Base-by-base conservation (phyloP, 1,140 invertebrate species). In the Cydia splendana region DNA sequence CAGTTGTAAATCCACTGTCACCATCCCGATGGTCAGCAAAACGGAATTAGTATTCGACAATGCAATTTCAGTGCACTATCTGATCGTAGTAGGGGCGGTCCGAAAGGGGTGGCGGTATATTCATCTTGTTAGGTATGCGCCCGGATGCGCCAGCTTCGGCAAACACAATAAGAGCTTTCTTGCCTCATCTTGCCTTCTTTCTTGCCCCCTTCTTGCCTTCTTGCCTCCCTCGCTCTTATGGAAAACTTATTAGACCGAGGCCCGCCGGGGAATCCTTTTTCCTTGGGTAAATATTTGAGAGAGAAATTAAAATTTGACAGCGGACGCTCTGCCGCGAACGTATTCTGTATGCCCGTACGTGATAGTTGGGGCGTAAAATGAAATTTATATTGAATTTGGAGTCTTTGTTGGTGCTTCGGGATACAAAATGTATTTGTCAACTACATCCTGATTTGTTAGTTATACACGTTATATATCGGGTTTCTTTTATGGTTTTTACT, bases 281-380 rank as follows among this genome's bases (percentile, higher is more conserved):
- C 90, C 91, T 89, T 91, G 87, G 89, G 91, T 91, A 93, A 93
- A 93, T 93, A 93, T 93, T 93, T 93, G 91, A 93, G 87, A 84
- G 89, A 92, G 91, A 93, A 93, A 93, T 92, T 93, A 93, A 93
- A 93, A 93, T 93, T 93, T 93, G 91, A 93, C 91, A 91, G 90
- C 90, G 90, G 87, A 89, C 88, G 88, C 84, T 87, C 82, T 86
- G 84, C 86, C 79, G 78, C 80, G 51, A 53, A 76, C 80, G 86
- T 87, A 87, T 89, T 87, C 84, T 91, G 84, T 91, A 89, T 90
- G 85, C 89, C 77, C 85, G 86, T 88, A 90, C 88, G 89, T 92
- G 91, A 88, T 90, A 90, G 81, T 90, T 88, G 87, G 87, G 88
- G 88, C 90, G 90, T 91, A 89, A 91, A 90, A 93, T 93, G 90